Base-by-base conservation (phyloP, 2,797 vertebrate species). In the Decapterus maruadsi region DNA sequence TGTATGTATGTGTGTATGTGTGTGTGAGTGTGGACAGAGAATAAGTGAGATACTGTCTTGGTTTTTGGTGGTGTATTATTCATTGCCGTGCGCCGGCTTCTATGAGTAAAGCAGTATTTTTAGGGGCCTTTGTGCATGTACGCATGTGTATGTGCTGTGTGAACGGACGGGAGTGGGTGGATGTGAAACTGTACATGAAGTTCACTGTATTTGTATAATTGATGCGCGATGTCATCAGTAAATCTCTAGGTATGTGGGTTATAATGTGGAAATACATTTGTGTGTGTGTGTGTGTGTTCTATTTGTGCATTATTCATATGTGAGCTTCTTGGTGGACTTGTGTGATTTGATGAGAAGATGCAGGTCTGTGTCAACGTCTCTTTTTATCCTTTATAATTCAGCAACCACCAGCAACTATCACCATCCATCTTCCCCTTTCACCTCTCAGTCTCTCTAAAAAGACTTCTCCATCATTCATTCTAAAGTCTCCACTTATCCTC, bases 331-430 rank as follows among this genome's bases (percentile, higher is more conserved):
- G 85, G 82, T 88, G 82, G 81, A 92, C 85, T 80, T 90, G 86
- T 92, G 85, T 87, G 90, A 91, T 89, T 90, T 92, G 88, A 93
- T 87, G 83, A 88, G 85, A 88, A 87, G 84, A 89, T 90, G 88
- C 90, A 90, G 89, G 91, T 90, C 86, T 86, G 81, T 91, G 88
- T 92, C 89, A 89, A 77, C 46, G 59, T 92, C 76, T 84, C 74
- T 83, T 72, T 82, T 86, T 59, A 72, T 81, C 56, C 36, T 92
- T 86, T 72, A 93, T 94, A 87, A 93, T 92, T 92, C 77, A 94
- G 20, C 62, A 81, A 74, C 81, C 80, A 65, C 61, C 64, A 70
- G 80, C 67, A 74, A 64, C 69, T 77, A 75, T 87, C 86, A 64
- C 3, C 26, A 26, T 26, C 26, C 3, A 26, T 86, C 84, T 38